These are phyloP conservation scores for Troides helena DNA, from an alignment of 2,888 invertebrate genomes.

Conservation along the genomic window DNA sequence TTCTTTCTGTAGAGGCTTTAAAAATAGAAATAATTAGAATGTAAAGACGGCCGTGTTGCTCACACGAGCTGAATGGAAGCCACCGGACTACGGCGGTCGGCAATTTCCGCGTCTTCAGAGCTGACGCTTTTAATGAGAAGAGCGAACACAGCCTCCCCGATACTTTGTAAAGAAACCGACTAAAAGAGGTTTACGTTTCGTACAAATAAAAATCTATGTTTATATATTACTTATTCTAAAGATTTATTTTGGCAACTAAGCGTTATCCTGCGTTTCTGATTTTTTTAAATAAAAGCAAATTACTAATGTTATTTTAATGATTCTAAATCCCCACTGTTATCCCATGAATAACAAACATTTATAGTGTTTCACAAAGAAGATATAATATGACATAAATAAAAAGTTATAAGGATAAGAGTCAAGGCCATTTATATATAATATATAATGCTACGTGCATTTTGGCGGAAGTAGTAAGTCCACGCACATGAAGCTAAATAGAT, in stretches of 20 bases:
- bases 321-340: too few relatives aligned
- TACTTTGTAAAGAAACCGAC: constrained; percentile 34
- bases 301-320: too few relatives aligned
- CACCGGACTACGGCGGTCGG: constrained; percentile 45
- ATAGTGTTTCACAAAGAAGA: too few relatives aligned
- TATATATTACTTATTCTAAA: background rate
- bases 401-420: too few relatives aligned
- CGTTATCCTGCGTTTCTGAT: too few relatives aligned
- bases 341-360: too few relatives aligned
- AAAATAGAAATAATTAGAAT: constrained; percentile 19
- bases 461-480: too few relatives aligned
- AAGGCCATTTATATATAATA: too few relatives aligned
- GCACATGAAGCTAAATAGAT: too few relatives aligned
- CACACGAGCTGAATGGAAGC: constrained; percentile 16
- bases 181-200: constrained; percentile 26
- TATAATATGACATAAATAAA: too few relatives aligned
- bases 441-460: too few relatives aligned
- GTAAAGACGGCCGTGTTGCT: constrained; percentile 17
- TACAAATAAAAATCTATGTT: background rate
- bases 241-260: background rate
- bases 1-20: background rate
- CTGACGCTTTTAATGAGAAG: constrained; percentile 45
- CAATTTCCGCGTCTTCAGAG: constrained; percentile 49
- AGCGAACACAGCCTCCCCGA: constrained; percentile 44
- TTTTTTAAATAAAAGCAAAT: too few relatives aligned